Evolutionary conservation across 1,140 invertebrate genomes (phyloP), one percentile per base, ranked within the genome.

Genomic region (Campoletis sonorensis): DNA sequence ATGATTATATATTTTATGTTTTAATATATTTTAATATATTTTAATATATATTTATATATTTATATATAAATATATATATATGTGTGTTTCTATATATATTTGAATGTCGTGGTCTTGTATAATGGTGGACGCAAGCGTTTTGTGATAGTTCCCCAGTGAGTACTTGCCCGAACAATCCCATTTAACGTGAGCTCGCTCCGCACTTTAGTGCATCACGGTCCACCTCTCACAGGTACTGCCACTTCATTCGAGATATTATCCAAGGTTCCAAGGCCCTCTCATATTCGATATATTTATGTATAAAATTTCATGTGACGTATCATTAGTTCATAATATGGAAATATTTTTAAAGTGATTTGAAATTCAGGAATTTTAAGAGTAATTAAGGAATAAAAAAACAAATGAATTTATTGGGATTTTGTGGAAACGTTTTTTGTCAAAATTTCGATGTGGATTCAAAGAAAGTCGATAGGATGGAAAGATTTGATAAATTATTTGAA

Each of bases 161-260:
- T 21, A 40, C 40, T 73, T 21, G n/a, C 40, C 13, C 40, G 40
- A 73, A 73, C 71, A 73, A 73, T 37, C 71, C 40, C 40, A 37
- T 73, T 40, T 23, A 40, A 71, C 71, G 21, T 15, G 21, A 54
- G 4, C 37, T 49, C 15, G 37, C 33, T 49, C 16, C n/a, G 37
- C 70, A 72, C 40, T 72, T 72, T 54, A 45, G 33, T 70, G 67
- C 67, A 27, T 21, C 70, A 45, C 70, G 33, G 70, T 72, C 37
- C 67, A 30, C 67, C 26, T 33, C 26, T 30, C 26, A 8, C 67
- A 30, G 30, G 67, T 70, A 18, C 51, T 54, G n/a, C n/a, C n/a
- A n/a, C n/a, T n/a, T 54, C 51, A 21, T 21, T 54, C 51, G 4
- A 54, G n/a, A 54, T 54, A 54, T 54, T 54, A 18, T 54, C 51